phyloP scores from a whole-genome alignment of 2,888 invertebrate genomes.

The Scotopteryx bipunctaria region DNA sequence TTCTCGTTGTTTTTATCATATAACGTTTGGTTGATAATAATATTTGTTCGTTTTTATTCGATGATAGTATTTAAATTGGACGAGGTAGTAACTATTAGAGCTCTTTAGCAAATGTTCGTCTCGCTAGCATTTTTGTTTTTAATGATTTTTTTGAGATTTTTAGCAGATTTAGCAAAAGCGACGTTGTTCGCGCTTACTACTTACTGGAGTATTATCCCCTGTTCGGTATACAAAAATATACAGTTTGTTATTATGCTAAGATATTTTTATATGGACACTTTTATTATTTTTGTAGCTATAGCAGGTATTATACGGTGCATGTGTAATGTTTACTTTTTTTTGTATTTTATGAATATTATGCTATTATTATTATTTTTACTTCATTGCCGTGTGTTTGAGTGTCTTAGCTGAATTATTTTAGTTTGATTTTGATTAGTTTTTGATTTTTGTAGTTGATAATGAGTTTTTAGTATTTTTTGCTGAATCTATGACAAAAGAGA shows the following conservation, averaged over 20 bases:
- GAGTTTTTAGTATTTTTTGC: constrained; percentile 79
- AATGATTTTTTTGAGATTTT: constrained; percentile 70
- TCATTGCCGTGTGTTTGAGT: constrained; percentile 80
- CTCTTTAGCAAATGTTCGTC: constrained; percentile 75
- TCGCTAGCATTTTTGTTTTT: constrained; percentile 74
- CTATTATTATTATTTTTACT: constrained; percentile 75
- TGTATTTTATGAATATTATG: constrained; percentile 75
- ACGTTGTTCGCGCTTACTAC: constrained; percentile 51
- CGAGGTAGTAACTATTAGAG: constrained; percentile 80
- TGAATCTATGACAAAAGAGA: constrained; percentile 85
- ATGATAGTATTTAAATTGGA: constrained; percentile 71
- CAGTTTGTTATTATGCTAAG: constrained; percentile 81
- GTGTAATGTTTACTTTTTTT: constrained; percentile 68
- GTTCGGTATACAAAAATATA: constrained; percentile 77
- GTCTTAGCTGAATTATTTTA: constrained; percentile 82
- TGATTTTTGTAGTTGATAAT: constrained; percentile 78
- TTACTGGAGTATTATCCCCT: constrained; percentile 74
- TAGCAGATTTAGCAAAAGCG: constrained; percentile 48
- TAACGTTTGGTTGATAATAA: constrained; percentile 76
- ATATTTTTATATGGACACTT: constrained; percentile 77
- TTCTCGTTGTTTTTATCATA: constrained; percentile 69
- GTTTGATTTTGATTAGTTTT: constrained; percentile 74
- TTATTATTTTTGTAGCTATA: constrained; percentile 81
- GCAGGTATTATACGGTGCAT: constrained; percentile 77
- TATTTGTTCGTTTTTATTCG: constrained; percentile 76